These are phyloP conservation scores for Chymomyza amoena DNA, from an alignment of 2,888 invertebrate species.

Conservation along the genomic window DNA sequence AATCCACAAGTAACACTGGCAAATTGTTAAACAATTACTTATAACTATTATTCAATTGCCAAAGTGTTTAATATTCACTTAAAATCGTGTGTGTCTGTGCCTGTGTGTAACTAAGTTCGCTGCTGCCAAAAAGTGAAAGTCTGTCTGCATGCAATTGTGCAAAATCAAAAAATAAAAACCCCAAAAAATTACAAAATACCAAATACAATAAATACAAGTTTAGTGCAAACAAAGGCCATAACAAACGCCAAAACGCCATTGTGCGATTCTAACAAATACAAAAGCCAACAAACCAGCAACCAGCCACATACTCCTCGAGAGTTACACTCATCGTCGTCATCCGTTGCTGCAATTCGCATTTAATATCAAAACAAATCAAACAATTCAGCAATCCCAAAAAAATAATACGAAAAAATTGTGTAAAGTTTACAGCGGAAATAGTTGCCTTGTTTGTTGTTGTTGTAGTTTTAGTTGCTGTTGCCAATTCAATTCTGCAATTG, in stretches of 20 bases:
- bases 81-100: not conserved
- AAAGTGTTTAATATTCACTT: not conserved
- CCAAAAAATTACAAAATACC: constrained; percentile 2
- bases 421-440: constrained; percentile 33
- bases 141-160: not conserved
- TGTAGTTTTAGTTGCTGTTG: constrained; percentile 30
- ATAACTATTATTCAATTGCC: constrained; percentile 3
- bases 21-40: constrained; percentile 5
- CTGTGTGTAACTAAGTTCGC: not conserved
- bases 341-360: not conserved
- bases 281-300: constrained; percentile 27
- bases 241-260: constrained; percentile 42
- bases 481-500: constrained; percentile 59
- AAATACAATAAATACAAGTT: not conserved
- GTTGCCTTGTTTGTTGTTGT: constrained; percentile 23
- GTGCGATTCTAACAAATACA: constrained; percentile 60
- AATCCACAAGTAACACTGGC: not conserved
- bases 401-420: constrained; percentile 36
- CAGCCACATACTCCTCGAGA: constrained; percentile 25
- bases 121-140: constrained; percentile 17
- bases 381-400: constrained; percentile 33
- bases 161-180: constrained; percentile 45
- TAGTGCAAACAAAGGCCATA: not conserved
- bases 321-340: constrained; percentile 19
- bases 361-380: constrained; percentile 23